Evolutionary conservation across 2,888 invertebrate species (phyloP).

Genomic region (Zhengitettix transpicula): DNA sequence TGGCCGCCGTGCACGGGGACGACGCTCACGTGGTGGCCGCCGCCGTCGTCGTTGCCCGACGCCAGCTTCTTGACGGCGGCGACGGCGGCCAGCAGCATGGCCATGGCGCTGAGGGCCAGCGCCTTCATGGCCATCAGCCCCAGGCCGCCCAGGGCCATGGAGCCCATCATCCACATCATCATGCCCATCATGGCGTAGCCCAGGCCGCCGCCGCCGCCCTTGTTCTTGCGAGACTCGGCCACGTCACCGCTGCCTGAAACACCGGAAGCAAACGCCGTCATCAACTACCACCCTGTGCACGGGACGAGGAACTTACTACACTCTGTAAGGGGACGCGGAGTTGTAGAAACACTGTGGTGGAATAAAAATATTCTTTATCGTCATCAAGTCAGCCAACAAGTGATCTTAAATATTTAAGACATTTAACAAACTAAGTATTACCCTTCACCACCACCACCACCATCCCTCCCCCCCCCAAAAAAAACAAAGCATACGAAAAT

Average conservation of each 20-base stretch:
- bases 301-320: too few species aligned
- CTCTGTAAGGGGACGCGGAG: too few species aligned
- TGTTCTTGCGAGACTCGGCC: constrained; percentile 22
- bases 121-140: constrained; percentile 61
- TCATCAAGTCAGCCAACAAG: too few species aligned
- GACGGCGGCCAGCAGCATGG: constrained; percentile 56
- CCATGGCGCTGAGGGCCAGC: constrained; percentile 45
- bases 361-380: too few species aligned
- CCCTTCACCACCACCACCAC: too few species aligned
- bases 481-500: too few species aligned
- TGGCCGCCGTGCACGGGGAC: constrained; percentile 35
- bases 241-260: constrained; percentile 22
- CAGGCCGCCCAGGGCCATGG: constrained; percentile 56
- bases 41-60: constrained; percentile 37
- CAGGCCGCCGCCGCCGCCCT: constrained; percentile 14
- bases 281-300: too few species aligned
- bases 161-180: constrained; percentile 46
- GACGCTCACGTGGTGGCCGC: constrained; percentile 21
- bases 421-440: too few species aligned
- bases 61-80: constrained; percentile 56
- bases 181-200: constrained; percentile 12
- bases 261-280: too few species aligned
- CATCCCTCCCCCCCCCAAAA: too few species aligned
- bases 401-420: too few species aligned
- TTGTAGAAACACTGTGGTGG: too few species aligned